A percentile compares a stretch with the other conserved stretches of the same genome.
phyloP scores from a whole-genome alignment of 2,113 vertebrate species.

The Aplodontia rufa region DNA sequence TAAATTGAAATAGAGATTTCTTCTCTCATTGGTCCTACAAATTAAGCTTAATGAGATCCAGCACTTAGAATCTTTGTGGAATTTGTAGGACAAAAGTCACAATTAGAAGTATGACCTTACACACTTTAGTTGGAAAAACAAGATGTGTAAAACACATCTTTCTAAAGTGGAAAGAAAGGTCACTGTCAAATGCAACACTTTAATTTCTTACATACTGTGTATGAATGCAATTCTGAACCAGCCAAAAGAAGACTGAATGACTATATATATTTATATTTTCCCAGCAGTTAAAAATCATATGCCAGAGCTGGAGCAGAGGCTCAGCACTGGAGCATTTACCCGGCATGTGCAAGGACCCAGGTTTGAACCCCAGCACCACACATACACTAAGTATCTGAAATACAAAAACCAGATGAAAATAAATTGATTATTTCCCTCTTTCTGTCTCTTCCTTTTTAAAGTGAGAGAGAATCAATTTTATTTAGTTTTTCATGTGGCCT shows the following conservation, averaged over 20 bases:
- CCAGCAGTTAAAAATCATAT: not conserved
- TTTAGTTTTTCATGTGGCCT: too few species aligned
- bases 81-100: conserved; percentile 24
- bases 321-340: too few species aligned
- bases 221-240: not conserved
- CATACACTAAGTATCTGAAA: too few species aligned
- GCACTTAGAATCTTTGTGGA: not conserved
- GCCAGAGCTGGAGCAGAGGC: too few species aligned
- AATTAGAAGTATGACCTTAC: conserved; percentile 41
- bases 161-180: not conserved
- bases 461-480: too few species aligned
- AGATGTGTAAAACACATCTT: not conserved
- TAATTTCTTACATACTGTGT: not conserved
- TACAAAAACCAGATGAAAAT: too few species aligned
- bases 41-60: conserved; percentile 61
- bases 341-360: too few species aligned
- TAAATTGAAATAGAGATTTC: conserved; percentile 37
- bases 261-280: not conserved
- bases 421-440: too few species aligned
- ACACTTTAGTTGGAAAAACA: not conserved
- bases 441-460: too few species aligned
- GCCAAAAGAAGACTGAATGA: not conserved
- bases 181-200: not conserved
- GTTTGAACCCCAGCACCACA: too few species aligned
- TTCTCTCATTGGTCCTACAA: not conserved